Percentiles rank a stretch among this genome's conserved stretches.
These are phyloP conservation scores for Drosophila atripex DNA, from an alignment of 2,888 invertebrate species.

Conservation along the genomic window DNA sequence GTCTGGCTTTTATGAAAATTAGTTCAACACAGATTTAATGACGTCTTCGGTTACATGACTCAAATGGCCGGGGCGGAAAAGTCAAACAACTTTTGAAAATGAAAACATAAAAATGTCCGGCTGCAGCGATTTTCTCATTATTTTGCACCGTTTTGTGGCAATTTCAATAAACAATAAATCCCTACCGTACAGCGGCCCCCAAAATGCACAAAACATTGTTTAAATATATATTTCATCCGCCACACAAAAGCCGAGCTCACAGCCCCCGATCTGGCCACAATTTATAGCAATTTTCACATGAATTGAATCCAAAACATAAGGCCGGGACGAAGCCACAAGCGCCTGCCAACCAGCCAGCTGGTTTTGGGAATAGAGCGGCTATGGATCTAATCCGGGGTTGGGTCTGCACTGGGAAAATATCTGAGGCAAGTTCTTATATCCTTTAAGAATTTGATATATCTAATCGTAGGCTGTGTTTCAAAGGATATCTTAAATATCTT, in stretches of 20 bases:
- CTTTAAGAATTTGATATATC: neutral
- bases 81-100: conserved; percentile 77
- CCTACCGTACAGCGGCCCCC: conserved; percentile 57
- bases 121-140: conserved; percentile 77
- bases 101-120: conserved; percentile 81
- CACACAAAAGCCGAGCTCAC: conserved; percentile 11
- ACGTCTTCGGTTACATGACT: conserved; percentile 65
- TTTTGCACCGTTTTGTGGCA: conserved; percentile 81
- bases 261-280: conserved; percentile 50
- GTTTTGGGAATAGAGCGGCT: conserved; percentile 15
- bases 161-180: conserved; percentile 83
- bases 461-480: neutral
- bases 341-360: conserved; percentile 59
- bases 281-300: conserved; percentile 81
- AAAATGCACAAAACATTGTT: conserved; percentile 35
- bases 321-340: conserved; percentile 57
- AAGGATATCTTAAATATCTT: too few relatives aligned
- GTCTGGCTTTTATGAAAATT: conserved; percentile 36
- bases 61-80: conserved; percentile 53
- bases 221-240: conserved; percentile 37
- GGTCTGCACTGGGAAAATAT: conserved; percentile 6
- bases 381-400: conserved; percentile 18
- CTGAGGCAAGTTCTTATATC: neutral
- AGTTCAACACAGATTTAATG: conserved; percentile 55
- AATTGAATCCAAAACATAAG: conserved; percentile 53